These are phyloP conservation scores for Sterrhoptilus dennistouni DNA, from an alignment of 2,113 vertebrate genomes.

Conservation along the genomic window DNA sequence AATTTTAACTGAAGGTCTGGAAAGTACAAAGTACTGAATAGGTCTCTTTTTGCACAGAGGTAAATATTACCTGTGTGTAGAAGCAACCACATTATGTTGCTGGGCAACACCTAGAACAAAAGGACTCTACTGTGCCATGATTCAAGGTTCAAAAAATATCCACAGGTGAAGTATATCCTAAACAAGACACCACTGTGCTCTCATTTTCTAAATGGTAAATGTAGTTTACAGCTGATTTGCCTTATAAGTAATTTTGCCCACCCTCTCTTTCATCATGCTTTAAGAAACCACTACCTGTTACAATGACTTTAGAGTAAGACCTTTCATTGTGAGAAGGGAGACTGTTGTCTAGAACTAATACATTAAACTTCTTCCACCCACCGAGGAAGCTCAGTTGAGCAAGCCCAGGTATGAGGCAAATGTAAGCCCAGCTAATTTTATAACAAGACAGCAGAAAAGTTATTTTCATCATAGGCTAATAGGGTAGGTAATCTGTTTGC, in stretches of 20 bases:
- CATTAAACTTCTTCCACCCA: background rate
- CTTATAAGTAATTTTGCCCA: background rate
- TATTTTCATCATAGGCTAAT: background rate
- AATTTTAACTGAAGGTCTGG: background rate
- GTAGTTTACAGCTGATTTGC: background rate
- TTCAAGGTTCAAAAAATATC: background rate
- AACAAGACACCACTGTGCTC: background rate
- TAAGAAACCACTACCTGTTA: background rate
- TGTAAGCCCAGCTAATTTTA: background rate
- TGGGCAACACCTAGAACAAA: background rate
- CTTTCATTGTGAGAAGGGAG: background rate
- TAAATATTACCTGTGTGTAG: background rate
- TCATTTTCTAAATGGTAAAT: background rate
- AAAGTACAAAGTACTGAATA: background rate
- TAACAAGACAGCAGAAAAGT: background rate
- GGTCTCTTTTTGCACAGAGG: background rate
- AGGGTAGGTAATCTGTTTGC: constrained; percentile 1
- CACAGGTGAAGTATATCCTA: background rate
- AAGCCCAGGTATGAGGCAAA: background rate
- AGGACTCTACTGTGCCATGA: background rate
- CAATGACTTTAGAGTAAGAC: background rate
- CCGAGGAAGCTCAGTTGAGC: background rate
- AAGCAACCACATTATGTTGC: background rate
- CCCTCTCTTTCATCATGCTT: background rate
- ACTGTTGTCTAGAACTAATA: background rate